Conservation (phyloP, 2,797 vertebrate species). For the Pantherophis alleghaniensis region DNA sequence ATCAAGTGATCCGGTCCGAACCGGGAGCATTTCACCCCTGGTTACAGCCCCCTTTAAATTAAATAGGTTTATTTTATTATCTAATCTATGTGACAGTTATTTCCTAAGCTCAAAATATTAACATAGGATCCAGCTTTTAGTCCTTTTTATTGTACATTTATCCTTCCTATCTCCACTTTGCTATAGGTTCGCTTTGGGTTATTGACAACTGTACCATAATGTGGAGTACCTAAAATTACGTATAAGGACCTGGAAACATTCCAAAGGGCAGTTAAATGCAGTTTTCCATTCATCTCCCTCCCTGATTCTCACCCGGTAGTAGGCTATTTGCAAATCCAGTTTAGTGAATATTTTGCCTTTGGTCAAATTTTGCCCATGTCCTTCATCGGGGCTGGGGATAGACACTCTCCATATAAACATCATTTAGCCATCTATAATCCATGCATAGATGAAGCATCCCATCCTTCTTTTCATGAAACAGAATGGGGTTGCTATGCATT, state of each 20-base stretch:
- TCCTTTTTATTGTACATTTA: neutral
- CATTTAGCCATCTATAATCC: neutral
- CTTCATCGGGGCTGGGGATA: no score
- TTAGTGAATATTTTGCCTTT: no score
- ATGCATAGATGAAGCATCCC: neutral
- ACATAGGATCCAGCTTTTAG: neutral
- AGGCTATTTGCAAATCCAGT: no score
- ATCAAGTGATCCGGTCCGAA: no score
- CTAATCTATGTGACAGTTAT: neutral
- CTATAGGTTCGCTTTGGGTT: neutral
- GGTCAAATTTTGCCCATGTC: no score
- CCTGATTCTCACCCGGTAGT: no score
- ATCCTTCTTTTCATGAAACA: neutral
- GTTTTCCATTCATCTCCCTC: no score
- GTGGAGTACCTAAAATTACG: neutral
- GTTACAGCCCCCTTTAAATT: neutral
- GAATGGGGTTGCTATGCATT: neutral
- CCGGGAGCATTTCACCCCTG: no score
- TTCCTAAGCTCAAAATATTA: neutral
- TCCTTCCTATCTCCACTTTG: neutral
- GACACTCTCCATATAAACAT: no score
- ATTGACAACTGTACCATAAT: neutral
- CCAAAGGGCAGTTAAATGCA: no score
- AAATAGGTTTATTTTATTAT: neutral
- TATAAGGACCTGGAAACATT: no score